These are phyloP conservation scores for Tiliqua scincoides DNA, from an alignment of 2,113 vertebrate species.

Conservation along the genomic window DNA sequence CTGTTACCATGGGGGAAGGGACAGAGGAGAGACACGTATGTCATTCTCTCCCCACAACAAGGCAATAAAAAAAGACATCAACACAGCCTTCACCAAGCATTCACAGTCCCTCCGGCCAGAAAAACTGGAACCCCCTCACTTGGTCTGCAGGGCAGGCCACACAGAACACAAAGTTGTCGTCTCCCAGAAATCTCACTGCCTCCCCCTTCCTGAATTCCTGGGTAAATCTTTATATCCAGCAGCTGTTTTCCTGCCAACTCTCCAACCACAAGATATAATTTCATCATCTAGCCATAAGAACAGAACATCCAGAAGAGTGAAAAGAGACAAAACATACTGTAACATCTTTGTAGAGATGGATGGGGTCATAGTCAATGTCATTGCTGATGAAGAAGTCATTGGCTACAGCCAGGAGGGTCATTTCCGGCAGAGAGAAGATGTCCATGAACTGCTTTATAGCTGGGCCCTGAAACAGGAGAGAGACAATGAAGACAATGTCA, in stretches of 20 bases:
- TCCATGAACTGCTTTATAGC: conserved; percentile 89
- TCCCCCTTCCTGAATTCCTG: too few species aligned
- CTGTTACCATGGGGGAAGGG: background rate
- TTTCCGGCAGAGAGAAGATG: conserved; percentile 87
- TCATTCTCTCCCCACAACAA: background rate
- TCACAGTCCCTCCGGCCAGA: background rate
- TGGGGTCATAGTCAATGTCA: conserved; percentile 84
- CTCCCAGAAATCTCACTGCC: background rate
- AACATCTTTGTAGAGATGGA: conserved; percentile 86
- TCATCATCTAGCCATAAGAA: background rate
- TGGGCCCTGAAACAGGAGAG: conserved; percentile 73
- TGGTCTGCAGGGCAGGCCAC: background rate
- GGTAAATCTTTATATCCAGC: background rate
- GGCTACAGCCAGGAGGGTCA: conserved; percentile 83
- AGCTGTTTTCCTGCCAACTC: background rate
- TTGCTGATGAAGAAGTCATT: conserved; percentile 86
- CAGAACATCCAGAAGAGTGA: background rate
- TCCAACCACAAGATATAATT: background rate
- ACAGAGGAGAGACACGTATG: background rate
- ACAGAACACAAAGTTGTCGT: background rate
- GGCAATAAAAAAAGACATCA: background rate
- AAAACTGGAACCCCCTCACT: background rate
- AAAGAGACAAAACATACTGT: conserved; percentile 72
- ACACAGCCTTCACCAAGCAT: background rate
- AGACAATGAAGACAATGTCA: too few species aligned